A percentile compares a stretch with the other conserved stretches of the same genome.
These are phyloP conservation scores for Odontomachus brunneus DNA, from an alignment of 1,140 invertebrate species.

Conservation along the genomic window DNA sequence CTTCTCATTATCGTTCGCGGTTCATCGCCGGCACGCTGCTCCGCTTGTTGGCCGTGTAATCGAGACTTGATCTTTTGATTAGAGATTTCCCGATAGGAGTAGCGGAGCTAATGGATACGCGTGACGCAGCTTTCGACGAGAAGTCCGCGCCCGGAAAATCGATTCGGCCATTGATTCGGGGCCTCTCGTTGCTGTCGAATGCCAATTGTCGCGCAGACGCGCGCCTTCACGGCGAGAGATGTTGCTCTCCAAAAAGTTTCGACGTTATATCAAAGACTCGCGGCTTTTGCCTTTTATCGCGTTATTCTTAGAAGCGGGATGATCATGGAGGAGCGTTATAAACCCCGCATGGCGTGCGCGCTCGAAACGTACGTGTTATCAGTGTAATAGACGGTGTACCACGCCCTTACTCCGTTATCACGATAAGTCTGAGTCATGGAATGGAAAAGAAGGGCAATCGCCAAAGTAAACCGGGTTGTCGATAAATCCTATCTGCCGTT, in stretches of 20 bases:
- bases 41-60: conserved; percentile 3
- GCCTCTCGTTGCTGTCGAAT: background rate
- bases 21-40: conserved; percentile 1
- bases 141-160: background rate
- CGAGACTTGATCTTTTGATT: conserved; percentile 22
- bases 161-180: background rate
- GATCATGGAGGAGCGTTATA: background rate
- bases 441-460: conserved; percentile 3
- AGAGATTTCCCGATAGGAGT: background rate
- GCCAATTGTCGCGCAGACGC: too few species aligned
- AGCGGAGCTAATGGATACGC: background rate
- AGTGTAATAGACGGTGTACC: conserved; percentile 16
- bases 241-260: too few species aligned
- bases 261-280: too few species aligned
- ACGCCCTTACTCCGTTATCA: conserved; percentile 54
- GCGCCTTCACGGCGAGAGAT: too few species aligned
- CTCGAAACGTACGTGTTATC: background rate
- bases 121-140: conserved; percentile 1
- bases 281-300: background rate
- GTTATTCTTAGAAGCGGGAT: background rate
- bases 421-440: conserved; percentile 14
- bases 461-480: conserved; percentile 38
- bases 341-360: background rate
- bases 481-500: conserved; percentile 40
- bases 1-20: conserved; percentile 21